phyloP scores from a whole-genome alignment of 2,113 vertebrate species.

The Apodemus sylvaticus region DNA sequence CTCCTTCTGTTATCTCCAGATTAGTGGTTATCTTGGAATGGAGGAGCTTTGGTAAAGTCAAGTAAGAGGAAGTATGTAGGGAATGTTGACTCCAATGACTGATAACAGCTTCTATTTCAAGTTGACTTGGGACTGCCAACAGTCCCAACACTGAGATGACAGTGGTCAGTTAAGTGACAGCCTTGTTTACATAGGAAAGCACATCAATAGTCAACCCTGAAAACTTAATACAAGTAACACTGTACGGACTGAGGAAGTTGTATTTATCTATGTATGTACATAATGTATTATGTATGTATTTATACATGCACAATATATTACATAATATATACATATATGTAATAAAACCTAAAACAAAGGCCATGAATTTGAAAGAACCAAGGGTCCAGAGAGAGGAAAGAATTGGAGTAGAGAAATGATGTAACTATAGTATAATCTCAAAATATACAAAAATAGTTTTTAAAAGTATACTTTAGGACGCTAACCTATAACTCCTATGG shows the following conservation, averaged over 20 bases:
- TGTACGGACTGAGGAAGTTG: background rate
- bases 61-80: background rate
- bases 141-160: background rate
- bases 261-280: background rate
- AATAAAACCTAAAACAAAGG: background rate
- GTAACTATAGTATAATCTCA: background rate
- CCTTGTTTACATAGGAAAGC: background rate
- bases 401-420: background rate
- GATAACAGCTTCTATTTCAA: background rate
- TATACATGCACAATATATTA: too few species aligned
- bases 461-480: conserved; percentile 11
- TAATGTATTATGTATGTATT: too few species aligned
- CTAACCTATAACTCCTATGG: background rate
- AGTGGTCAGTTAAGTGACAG: background rate
- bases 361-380: background rate
- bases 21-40: background rate
- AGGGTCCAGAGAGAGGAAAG: background rate
- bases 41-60: background rate
- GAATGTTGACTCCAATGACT: background rate
- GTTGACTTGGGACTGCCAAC: background rate
- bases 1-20: background rate
- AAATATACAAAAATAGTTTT: background rate
- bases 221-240: background rate
- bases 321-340: background rate
- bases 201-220: background rate